Conservation (phyloP, 2,888 invertebrate species). For the Heliconius cydno region DNA sequence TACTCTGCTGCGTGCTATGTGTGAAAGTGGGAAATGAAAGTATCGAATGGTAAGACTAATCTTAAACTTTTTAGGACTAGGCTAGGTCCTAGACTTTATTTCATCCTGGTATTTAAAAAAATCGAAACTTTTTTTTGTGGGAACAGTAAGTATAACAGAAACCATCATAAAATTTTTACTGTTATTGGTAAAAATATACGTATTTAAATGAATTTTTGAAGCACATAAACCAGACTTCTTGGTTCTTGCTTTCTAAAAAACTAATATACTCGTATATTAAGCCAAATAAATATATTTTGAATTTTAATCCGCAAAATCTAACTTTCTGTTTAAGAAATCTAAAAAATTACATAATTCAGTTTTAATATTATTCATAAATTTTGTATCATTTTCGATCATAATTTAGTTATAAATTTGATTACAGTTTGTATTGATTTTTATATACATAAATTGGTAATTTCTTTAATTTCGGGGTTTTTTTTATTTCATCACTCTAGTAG, state of each 20-base stretch:
- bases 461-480: too few species aligned
- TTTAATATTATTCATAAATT: not conserved
- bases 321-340: not conserved
- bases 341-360: not conserved
- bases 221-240: not conserved
- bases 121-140: not conserved
- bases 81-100: too few species aligned
- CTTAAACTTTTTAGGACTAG: too few species aligned
- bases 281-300: not conserved
- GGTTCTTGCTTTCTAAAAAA: not conserved
- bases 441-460: too few species aligned
- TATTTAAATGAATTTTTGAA: not conserved
- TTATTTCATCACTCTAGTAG: too few species aligned
- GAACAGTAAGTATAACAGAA: too few species aligned
- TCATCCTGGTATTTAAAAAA: too few species aligned
- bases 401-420: not conserved
- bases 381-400: not conserved
- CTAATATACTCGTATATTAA: not conserved
- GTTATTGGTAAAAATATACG: not conserved
- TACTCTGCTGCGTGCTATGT: too few species aligned
- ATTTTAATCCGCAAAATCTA: slow-evolving; percentile 8
- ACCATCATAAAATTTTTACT: not conserved
- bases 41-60: too few species aligned
- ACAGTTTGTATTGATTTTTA: not conserved
- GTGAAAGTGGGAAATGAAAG: too few species aligned